Evolutionary conservation across 53 echinoderm and acorn worm genomes (phyloP).

Genomic region (Zoroaster sp.): DNA sequence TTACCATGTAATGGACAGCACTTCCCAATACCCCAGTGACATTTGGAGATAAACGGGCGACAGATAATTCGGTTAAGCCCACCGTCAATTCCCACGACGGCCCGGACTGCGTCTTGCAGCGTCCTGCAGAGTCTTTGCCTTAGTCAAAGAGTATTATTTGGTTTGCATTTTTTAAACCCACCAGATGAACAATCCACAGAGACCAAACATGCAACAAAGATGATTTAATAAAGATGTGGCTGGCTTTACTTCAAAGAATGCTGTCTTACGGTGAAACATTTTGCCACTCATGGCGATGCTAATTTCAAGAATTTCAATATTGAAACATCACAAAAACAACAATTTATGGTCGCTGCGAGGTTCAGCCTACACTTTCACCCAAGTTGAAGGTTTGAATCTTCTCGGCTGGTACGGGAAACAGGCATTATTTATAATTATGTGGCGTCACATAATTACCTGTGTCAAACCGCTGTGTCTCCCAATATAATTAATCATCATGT

Average conservation of each 20-base stretch:
- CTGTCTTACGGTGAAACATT: conserved; percentile 5
- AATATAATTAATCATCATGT: conserved; percentile 10
- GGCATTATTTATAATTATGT: background rate
- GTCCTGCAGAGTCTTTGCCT: background rate
- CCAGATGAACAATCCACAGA: background rate
- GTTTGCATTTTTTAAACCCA: background rate
- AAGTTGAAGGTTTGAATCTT: background rate
- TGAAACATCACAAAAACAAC: background rate
- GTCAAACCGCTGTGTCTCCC: background rate
- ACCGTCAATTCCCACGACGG: background rate
- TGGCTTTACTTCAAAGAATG: background rate
- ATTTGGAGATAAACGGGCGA: background rate
- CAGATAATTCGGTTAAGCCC: background rate
- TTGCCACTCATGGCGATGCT: background rate
- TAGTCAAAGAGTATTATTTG: background rate
- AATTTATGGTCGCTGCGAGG: background rate
- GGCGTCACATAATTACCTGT: background rate
- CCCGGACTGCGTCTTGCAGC: no score
- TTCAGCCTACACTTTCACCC: background rate
- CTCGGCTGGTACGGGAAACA: background rate
- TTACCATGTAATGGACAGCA: background rate
- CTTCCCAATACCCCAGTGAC: background rate
- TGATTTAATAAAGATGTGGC: background rate
- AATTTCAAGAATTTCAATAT: conserved; percentile 9
- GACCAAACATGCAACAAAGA: background rate